These are phyloP conservation scores for Xenopus petersii DNA, from an alignment of 2,797 vertebrate species.

Conservation along the genomic window DNA sequence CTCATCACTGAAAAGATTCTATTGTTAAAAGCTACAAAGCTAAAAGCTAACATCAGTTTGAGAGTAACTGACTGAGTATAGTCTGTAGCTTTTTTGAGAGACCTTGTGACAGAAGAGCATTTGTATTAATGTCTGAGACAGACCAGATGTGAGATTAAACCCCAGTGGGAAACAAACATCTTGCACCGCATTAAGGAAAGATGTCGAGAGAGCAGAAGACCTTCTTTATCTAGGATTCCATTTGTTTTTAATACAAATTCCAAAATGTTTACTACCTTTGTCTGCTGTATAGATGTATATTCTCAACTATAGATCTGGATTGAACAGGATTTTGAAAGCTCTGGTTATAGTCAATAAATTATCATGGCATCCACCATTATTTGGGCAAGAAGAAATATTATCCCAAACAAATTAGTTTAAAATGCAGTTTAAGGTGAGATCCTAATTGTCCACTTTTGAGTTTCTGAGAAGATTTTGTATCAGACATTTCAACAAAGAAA, in stretches of 20 bases:
- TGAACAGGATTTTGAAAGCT: slow-evolving; percentile 28
- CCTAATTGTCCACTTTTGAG: too few relatives aligned
- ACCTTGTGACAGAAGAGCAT: slow-evolving; percentile 33
- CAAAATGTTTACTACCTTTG: slow-evolving; percentile 35
- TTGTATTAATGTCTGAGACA: slow-evolving; percentile 34
- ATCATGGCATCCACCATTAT: slow-evolving; percentile 14
- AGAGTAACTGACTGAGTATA: not conserved
- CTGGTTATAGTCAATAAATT: slow-evolving; percentile 25
- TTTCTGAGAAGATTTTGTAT: too few relatives aligned
- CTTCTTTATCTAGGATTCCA: slow-evolving; percentile 21
- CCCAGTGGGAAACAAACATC: not conserved
- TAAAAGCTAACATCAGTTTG: slow-evolving; percentile 4
- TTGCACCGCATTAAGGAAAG: slow-evolving; percentile 3
- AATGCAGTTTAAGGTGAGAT: slow-evolving; percentile 32
- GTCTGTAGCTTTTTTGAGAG: slow-evolving; percentile 29
- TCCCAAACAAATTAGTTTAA: slow-evolving; percentile 17
- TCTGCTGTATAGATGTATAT: slow-evolving; percentile 21
- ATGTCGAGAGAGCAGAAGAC: slow-evolving; percentile 30
- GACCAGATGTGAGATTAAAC: slow-evolving; percentile 40
- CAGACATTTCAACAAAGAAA: too few relatives aligned
- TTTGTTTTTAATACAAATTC: slow-evolving; percentile 35
- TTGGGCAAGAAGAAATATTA: slow-evolving; percentile 25
- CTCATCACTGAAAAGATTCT: slow-evolving; percentile 30
- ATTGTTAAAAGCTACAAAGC: slow-evolving; percentile 25
- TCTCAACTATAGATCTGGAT: slow-evolving; percentile 22